A percentile compares a stretch with the other conserved stretches of the same genome.
These are phyloP conservation scores for Okamejei kenojei DNA, from an alignment of 2,797 vertebrate species.

Conservation along the genomic window DNA sequence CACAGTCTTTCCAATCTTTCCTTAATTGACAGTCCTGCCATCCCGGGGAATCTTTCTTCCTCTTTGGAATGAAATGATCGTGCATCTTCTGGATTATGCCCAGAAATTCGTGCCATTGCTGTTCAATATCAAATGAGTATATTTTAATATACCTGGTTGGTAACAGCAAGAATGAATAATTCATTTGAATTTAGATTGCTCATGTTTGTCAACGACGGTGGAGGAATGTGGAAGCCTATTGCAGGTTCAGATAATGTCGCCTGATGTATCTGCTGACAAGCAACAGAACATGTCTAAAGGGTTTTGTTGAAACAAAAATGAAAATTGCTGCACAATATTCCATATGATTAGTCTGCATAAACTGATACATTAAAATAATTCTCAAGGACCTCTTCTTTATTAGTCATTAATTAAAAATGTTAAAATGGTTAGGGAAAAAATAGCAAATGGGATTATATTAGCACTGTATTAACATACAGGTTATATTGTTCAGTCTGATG, in stretches of 20 bases:
- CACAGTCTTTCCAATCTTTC: no score
- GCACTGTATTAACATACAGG: no score
- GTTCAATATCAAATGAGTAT: not conserved
- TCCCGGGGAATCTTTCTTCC: no score
- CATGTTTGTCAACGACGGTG: not conserved
- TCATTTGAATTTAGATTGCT: not conserved
- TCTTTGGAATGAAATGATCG: no score
- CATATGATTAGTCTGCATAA: not conserved
- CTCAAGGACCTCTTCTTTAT: not conserved
- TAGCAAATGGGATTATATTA: not conserved
- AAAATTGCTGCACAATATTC: not conserved
- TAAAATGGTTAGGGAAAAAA: not conserved
- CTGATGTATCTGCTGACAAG: not conserved
- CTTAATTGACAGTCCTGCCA: no score
- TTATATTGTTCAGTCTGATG: not conserved
- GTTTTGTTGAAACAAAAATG: not conserved
- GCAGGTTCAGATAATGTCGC: not conserved
- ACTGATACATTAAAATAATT: constrained; percentile 1
- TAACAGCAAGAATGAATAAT: constrained; percentile 22
- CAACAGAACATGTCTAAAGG: not conserved
- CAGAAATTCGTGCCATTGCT: no score
- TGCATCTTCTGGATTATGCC: no score
- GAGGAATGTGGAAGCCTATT: not conserved
- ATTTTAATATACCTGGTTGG: not conserved
- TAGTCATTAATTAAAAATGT: constrained; percentile 12